phyloP scores from a whole-genome alignment of 2,888 invertebrate species.

The Macaria liturata region DNA sequence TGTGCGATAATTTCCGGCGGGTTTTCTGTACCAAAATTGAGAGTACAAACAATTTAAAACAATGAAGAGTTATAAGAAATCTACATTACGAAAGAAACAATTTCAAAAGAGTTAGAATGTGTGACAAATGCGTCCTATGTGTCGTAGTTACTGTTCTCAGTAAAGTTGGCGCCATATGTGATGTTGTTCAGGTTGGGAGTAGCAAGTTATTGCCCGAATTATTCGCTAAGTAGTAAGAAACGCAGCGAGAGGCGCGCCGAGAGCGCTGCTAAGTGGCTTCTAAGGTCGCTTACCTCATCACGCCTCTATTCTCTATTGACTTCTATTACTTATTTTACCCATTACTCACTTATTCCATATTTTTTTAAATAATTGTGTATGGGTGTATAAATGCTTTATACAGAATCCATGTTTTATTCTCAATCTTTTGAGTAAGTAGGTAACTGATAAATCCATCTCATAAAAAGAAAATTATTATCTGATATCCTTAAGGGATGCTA shows the following conservation, averaged over 20 bases:
- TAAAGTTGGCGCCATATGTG: conserved; percentile 10
- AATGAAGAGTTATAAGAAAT: too few relatives aligned
- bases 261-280: conserved; percentile 75
- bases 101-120: too few relatives aligned
- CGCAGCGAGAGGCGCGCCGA: conserved; percentile 55
- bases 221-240: conserved; percentile 73
- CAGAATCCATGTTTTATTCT: too few relatives aligned
- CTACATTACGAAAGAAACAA: too few relatives aligned
- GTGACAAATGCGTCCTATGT: neutral
- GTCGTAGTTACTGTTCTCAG: neutral
- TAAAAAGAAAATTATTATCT: neutral
- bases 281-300: conserved; percentile 81
- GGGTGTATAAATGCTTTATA: too few relatives aligned
- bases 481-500: conserved; percentile 1
- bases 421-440: too few relatives aligned
- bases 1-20: too few relatives aligned
- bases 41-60: too few relatives aligned
- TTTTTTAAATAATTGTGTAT: too few relatives aligned
- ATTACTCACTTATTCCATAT: too few relatives aligned
- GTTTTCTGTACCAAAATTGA: too few relatives aligned
- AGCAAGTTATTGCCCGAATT: conserved; percentile 36
- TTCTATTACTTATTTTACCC: conserved; percentile 40
- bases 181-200: conserved; percentile 15
- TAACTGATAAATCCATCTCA: too few relatives aligned
- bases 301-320: conserved; percentile 46